Evolutionary conservation across 2,113 vertebrate genomes (phyloP).

Genomic region (Trogon surrucura): DNA sequence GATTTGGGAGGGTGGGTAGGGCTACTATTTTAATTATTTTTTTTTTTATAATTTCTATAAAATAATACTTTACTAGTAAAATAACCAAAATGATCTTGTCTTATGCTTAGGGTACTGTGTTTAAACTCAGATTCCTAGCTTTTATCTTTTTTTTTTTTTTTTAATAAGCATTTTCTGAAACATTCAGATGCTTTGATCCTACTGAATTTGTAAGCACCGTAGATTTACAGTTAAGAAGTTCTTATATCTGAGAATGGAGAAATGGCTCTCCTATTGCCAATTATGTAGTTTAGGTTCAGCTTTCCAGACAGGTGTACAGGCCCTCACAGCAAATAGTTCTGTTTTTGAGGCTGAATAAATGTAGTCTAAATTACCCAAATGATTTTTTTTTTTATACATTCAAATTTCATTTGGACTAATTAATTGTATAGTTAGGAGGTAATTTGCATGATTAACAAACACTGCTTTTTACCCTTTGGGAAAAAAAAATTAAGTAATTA

Average conservation of each 20-base stretch:
- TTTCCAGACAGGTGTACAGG: neutral
- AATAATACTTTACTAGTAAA: neutral
- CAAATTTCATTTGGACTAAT: neutral
- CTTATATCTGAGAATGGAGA: neutral
- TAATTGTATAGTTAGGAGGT: neutral
- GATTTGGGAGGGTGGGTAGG: neutral
- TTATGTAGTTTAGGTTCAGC: neutral
- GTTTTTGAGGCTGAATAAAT: neutral
- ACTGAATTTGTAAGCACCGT: neutral
- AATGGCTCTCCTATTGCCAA: neutral
- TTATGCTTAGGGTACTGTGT: neutral
- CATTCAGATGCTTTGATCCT: neutral
- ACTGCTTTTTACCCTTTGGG: neutral
- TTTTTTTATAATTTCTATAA: neutral
- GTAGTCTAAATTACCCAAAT: neutral
- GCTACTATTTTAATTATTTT: neutral
- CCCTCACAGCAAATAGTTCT: neutral
- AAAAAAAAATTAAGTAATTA: neutral
- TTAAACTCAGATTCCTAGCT: neutral
- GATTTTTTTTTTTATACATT: neutral
- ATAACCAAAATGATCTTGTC: neutral
- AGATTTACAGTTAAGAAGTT: neutral
- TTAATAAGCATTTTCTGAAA: neutral
- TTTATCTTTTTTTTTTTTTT: neutral
- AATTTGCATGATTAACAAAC: neutral